Evolutionary conservation across 2,113 vertebrate genomes (phyloP).

Genomic region (Verasper variegatus): DNA sequence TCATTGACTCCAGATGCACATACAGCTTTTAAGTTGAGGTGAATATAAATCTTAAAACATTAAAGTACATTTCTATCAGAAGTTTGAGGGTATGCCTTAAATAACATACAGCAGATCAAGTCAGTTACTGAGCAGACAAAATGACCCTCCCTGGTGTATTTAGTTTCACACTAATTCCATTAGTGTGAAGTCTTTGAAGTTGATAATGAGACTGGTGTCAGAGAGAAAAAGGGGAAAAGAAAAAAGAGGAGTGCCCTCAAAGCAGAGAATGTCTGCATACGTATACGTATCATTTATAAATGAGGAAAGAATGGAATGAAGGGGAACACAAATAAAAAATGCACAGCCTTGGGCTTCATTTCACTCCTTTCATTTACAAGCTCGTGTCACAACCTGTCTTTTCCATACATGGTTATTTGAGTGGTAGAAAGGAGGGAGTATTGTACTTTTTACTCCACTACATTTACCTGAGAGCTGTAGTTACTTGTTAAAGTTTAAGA

Average conservation of each 20-base stretch:
- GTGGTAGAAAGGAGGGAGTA: neutral
- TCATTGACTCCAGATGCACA: neutral
- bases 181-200: slow-evolving; percentile 17
- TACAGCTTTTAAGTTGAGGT: neutral
- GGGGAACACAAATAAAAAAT: neutral
- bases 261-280: neutral
- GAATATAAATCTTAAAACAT: neutral
- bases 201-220: slow-evolving; percentile 21
- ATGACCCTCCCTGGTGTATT: neutral
- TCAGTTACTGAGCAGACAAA: slow-evolving; percentile 8
- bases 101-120: neutral
- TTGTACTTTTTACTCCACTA: no score
- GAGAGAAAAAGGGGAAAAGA: neutral
- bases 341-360: no score
- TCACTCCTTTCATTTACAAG: neutral
- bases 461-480: no score
- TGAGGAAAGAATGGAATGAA: neutral
- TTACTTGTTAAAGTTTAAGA: no score
- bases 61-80: neutral
- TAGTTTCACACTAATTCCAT: neutral
- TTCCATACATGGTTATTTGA: neutral
- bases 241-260: neutral
- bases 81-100: neutral
- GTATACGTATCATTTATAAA: slow-evolving; percentile 26
- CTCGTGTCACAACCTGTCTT: neutral